Percentiles rank a stretch among this genome's conserved stretches.
Conservation (phyloP, 2,888 invertebrate species). For the Oscheius onirici region DNA sequence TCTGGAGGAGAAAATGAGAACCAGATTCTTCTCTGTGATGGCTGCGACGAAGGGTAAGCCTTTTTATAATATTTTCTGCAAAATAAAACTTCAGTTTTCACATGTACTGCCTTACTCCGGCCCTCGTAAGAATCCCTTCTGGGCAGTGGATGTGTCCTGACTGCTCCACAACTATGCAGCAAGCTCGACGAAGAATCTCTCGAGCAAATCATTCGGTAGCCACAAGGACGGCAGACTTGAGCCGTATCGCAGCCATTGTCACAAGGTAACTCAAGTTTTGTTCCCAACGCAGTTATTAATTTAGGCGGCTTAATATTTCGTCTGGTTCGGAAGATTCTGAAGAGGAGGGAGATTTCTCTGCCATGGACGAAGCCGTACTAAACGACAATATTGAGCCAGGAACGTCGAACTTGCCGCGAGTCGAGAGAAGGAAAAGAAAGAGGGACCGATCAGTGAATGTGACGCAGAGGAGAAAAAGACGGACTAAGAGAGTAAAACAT, state of each 20-base stretch:
- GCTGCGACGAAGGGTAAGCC: constrained; percentile 20
- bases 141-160: neutral
- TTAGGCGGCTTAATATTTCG: too few relatives aligned
- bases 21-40: constrained; percentile 19
- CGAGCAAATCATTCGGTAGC: neutral
- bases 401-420: too few relatives aligned
- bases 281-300: too few relatives aligned
- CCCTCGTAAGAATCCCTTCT: neutral
- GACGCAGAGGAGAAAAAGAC: neutral
- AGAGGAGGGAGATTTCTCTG: neutral
- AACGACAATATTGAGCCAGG: too few relatives aligned
- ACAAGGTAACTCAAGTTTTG: neutral
- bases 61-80: neutral
- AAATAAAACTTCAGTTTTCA: constrained; percentile 2
- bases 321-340: neutral
- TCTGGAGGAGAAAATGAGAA: constrained; percentile 18
- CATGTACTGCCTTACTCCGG: constrained; percentile 11
- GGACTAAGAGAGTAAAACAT: too few relatives aligned
- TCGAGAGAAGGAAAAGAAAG: neutral
- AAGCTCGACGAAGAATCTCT: neutral
- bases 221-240: neutral
- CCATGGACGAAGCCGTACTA: too few relatives aligned
- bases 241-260: neutral
- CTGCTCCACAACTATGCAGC: neutral
- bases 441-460: neutral